phyloP scores from a whole-genome alignment of 2,797 vertebrate species.

The Sebastes trivittatus region DNA sequence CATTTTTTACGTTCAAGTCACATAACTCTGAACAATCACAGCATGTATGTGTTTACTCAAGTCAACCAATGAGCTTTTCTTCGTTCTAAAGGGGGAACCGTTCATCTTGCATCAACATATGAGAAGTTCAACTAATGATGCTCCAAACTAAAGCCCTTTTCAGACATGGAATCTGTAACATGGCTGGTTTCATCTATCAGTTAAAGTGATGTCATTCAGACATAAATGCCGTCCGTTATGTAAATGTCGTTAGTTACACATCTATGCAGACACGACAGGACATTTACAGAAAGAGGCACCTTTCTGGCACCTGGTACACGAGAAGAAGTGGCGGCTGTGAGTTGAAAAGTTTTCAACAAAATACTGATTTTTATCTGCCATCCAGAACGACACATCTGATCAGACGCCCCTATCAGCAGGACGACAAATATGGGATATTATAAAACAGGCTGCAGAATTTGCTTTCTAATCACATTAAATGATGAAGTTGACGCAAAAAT shows the following conservation, averaged over 20 bases:
- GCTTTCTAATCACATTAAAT: not conserved
- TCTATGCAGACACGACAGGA: not conserved
- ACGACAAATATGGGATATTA: not conserved
- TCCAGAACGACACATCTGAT: not conserved
- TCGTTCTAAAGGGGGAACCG: not conserved
- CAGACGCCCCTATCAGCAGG: not conserved
- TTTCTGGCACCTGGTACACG: not conserved
- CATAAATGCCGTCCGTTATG: not conserved
- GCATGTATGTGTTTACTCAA: not conserved
- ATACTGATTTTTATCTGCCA: not conserved
- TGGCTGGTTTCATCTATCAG: not conserved
- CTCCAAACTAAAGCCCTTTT: not conserved
- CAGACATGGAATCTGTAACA: not conserved
- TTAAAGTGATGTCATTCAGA: not conserved
- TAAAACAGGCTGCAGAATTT: not conserved
- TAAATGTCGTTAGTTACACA: not conserved
- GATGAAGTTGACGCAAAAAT: not conserved
- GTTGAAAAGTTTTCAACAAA: not conserved
- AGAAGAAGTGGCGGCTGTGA: not conserved
- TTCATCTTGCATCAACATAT: not conserved
- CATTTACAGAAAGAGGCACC: not conserved
- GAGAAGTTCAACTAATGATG: not conserved
- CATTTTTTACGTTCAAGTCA: too few relatives aligned
- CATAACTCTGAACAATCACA: too few relatives aligned
- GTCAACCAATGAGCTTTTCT: not conserved